phyloP scores from a whole-genome alignment of 1,140 invertebrate genomes.

The Tetragnatha versicolor region DNA sequence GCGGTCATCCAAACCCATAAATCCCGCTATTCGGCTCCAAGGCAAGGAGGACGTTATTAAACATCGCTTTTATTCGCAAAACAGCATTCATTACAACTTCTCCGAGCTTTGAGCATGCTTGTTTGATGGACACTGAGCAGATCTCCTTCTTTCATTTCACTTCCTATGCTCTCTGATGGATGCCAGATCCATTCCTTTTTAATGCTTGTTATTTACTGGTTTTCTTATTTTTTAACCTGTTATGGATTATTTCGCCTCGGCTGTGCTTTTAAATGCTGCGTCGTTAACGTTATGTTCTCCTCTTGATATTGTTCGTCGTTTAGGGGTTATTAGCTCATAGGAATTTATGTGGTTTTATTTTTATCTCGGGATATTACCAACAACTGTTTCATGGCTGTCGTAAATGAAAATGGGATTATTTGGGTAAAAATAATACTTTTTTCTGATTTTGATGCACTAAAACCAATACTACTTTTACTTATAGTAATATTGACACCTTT shows the following conservation, averaged over 20 bases:
- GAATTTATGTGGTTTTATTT: conserved; percentile 8
- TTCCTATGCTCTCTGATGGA: too few species aligned
- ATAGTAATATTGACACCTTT: too few species aligned
- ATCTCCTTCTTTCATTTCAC: not conserved
- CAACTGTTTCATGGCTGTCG: too few species aligned
- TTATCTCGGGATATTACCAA: too few species aligned
- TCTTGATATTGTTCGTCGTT: conserved; percentile 17
- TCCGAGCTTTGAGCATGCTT: too few species aligned
- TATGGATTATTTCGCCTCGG: not conserved
- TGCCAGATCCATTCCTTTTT: not conserved
- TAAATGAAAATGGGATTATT: too few species aligned
- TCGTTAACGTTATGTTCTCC: not conserved
- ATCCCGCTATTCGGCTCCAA: conserved; percentile 13
- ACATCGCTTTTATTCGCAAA: conserved; percentile 28
- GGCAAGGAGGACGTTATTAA: conserved; percentile 23
- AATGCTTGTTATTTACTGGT: too few species aligned
- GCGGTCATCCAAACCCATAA: not conserved
- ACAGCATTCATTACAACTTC: conserved; percentile 21
- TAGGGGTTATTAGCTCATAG: conserved; percentile 13
- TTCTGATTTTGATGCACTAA: too few species aligned
- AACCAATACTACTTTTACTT: too few species aligned
- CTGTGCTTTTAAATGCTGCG: not conserved
- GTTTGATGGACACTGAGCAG: conserved; percentile 17
- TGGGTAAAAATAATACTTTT: too few species aligned
- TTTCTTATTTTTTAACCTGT: not conserved